These are phyloP conservation scores for Bungarus multicinctus DNA, from an alignment of 2,113 vertebrate species.

Conservation along the genomic window DNA sequence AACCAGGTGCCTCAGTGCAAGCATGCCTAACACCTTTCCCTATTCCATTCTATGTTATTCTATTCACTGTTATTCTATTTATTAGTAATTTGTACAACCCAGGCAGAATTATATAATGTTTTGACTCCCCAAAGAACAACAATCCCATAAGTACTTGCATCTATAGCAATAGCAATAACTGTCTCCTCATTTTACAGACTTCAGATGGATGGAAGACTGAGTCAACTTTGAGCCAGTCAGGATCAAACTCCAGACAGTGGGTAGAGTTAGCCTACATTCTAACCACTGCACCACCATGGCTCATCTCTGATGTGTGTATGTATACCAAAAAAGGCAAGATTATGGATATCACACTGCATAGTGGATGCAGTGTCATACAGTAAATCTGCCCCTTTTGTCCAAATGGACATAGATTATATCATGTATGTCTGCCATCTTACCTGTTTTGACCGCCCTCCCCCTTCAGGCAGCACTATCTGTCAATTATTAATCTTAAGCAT, in stretches of 20 bases:
- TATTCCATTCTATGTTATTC: not conserved
- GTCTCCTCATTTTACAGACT: too few species aligned
- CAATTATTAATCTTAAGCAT: not conserved
- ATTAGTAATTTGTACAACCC: not conserved
- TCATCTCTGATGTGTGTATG: not conserved
- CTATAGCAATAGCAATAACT: too few species aligned
- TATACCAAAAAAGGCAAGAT: not conserved
- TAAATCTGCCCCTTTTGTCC: not conserved
- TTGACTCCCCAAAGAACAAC: not conserved
- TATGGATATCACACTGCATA: too few species aligned
- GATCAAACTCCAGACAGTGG: too few species aligned
- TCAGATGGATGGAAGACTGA: too few species aligned
- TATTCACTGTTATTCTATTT: not conserved
- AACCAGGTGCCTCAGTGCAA: not conserved
- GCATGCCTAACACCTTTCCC: not conserved
- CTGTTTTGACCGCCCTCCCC: not conserved
- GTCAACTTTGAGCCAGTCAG: too few species aligned
- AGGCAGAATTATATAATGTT: not conserved
- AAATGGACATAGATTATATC: not conserved
- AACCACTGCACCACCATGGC: too few species aligned
- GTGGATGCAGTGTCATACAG: not conserved
- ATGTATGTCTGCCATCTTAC: not conserved
- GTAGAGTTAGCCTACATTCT: too few species aligned
- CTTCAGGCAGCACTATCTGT: not conserved
- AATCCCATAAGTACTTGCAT: not conserved